These are phyloP conservation scores for Chinchilla lanigera DNA, from an alignment of 2,113 vertebrate species.

Conservation along the genomic window DNA sequence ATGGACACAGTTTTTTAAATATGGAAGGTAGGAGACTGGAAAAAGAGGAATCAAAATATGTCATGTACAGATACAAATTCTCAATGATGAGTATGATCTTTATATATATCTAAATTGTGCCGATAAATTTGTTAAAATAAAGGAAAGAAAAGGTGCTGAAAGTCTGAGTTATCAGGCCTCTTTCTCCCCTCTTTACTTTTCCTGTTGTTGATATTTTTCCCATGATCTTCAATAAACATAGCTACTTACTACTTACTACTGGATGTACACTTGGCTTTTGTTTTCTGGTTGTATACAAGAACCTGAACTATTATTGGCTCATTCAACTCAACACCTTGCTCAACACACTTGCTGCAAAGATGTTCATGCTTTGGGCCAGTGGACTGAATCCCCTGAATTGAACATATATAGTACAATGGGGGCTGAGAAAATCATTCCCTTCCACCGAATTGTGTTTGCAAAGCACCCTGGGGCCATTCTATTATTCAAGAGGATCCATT, in stretches of 20 bases:
- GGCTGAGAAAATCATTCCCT: background rate
- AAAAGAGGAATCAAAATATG: too few relatives aligned
- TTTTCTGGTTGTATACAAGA: background rate
- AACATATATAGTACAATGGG: background rate
- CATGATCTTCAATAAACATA: background rate
- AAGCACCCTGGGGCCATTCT: too few relatives aligned
- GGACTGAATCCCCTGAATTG: background rate
- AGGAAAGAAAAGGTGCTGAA: background rate
- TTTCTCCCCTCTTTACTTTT: background rate
- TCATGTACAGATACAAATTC: too few relatives aligned
- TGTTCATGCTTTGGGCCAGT: background rate
- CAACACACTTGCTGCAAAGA: background rate
- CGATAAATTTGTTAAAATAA: too few relatives aligned
- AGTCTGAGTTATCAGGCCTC: background rate
- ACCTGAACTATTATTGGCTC: background rate
- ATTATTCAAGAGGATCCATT: background rate
- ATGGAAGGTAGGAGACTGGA: too few relatives aligned
- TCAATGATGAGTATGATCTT: too few relatives aligned
- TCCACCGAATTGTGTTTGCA: background rate
- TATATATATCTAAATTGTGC: too few relatives aligned
- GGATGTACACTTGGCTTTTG: background rate
- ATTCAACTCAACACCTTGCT: background rate
- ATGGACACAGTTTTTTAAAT: too few relatives aligned
- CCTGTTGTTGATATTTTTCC: background rate
- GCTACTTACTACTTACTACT: background rate